Percentiles rank a stretch among this genome's conserved stretches.
phyloP scores from a whole-genome alignment of 2,888 invertebrate species.

The Gortyna flavago region DNA sequence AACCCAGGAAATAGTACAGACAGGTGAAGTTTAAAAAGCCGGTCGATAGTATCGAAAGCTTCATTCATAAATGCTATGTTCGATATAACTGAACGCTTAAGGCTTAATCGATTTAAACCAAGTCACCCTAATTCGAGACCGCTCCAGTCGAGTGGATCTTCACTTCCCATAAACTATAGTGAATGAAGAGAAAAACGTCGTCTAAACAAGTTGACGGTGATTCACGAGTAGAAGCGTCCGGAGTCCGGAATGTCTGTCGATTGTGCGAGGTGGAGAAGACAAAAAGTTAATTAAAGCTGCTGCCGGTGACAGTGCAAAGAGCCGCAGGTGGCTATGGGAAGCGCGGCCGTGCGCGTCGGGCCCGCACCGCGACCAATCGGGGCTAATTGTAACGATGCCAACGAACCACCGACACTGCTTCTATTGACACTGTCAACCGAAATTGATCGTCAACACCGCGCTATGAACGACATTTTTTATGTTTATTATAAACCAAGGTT shows the following conservation, averaged over 20 bases:
- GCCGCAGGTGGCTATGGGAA: constrained; percentile 88
- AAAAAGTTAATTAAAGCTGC: constrained; percentile 88
- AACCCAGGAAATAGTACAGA: background rate
- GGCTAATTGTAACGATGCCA: constrained; percentile 84
- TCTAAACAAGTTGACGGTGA: constrained; percentile 65
- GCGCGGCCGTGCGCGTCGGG: constrained; percentile 88
- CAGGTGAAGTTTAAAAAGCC: background rate
- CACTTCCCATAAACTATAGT: constrained; percentile 70
- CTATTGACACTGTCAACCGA: constrained; percentile 65
- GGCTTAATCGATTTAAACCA: constrained; percentile 61
- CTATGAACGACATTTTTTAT: constrained; percentile 29
- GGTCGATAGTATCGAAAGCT: constrained; percentile 23
- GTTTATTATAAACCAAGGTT: constrained; percentile 17
- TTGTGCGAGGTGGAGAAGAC: constrained; percentile 78
- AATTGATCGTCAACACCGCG: constrained; percentile 46
- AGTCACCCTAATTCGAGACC: constrained; percentile 51
- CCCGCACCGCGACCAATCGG: constrained; percentile 86
- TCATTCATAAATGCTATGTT: constrained; percentile 52
- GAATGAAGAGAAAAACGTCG: constrained; percentile 66
- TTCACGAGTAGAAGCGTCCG: constrained; percentile 71
- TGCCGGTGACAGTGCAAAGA: constrained; percentile 77
- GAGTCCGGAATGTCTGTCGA: constrained; percentile 81
- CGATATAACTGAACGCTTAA: constrained; percentile 42
- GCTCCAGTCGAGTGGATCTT: constrained; percentile 65
- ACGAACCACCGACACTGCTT: constrained; percentile 69